A percentile compares a stretch with the other conserved stretches of the same genome.
Conservation (phyloP, 2,888 invertebrate genomes). For the Ceraclea dissimilis region DNA sequence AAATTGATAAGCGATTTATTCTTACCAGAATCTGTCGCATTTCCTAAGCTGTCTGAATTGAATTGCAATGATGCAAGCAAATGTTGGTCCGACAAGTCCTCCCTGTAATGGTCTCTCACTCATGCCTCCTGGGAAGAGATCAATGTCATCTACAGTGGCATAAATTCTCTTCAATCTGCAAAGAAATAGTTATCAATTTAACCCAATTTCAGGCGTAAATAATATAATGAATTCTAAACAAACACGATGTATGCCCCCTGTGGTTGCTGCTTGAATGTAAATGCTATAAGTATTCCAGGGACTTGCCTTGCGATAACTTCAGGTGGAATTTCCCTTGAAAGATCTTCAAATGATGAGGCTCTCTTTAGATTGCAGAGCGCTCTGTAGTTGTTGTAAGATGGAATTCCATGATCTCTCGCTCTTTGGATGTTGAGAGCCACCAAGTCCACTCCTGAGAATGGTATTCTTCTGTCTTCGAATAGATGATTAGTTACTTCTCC, state of each 20-base stretch:
- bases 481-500: slow-evolving; percentile 92
- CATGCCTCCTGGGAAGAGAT: slow-evolving; percentile 93
- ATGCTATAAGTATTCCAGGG: background rate
- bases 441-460: slow-evolving; percentile 88
- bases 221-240: background rate
- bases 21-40: slow-evolving; percentile 90
- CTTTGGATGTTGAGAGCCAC: slow-evolving; percentile 87
- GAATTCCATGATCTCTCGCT: slow-evolving; percentile 81
- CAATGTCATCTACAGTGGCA: slow-evolving; percentile 88
- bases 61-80: slow-evolving; percentile 89
- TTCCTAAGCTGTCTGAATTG: slow-evolving; percentile 86
- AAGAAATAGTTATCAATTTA: slow-evolving; percentile 6
- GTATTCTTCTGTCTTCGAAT: slow-evolving; percentile 82
- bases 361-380: slow-evolving; percentile 83
- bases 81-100: slow-evolving; percentile 88
- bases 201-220: background rate
- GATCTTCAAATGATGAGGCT: slow-evolving; percentile 78
- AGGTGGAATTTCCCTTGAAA: slow-evolving; percentile 77
- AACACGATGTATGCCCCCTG: background rate
- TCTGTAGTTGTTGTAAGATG: slow-evolving; percentile 85
- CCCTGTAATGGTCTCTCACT: slow-evolving; percentile 83
- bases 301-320: slow-evolving; percentile 63
- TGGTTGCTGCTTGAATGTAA: background rate
- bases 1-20: no score
- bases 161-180: slow-evolving; percentile 70